Base-by-base conservation (phyloP, 37 sponge, comb jelly and placozoan species). In the Aplysina aerophoba region DNA sequence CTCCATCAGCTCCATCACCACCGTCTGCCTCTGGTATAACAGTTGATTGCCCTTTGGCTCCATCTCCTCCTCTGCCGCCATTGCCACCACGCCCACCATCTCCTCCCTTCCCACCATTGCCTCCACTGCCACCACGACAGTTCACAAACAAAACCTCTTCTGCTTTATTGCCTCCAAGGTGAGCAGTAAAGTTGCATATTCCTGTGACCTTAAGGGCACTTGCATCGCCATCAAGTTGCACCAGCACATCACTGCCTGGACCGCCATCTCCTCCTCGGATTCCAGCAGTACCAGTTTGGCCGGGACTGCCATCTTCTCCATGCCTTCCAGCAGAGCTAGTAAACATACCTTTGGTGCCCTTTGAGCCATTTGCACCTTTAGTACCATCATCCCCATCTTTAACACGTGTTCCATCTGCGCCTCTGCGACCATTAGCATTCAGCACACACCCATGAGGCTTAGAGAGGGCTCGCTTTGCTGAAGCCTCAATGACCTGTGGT, bases 111-210 rank as follows among this genome's bases (percentile, higher is more conserved):
- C 85, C 85, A 16, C 85, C 85, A 15, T 53, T 22, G 1, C 78
- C 78, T 4, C 78, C 78, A 75, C 11, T 24, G 13, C 95, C 95
- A 38, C 95, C 95, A 20, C 84, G 59, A 64, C 89, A 90, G 59
- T 85, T 90, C 31, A 93, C 86, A 74, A 90, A 82, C 30, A 93
- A 24, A 16, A 91, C 67, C 34, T 89, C 86, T 39, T 94, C 95
- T 21, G 72, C 81, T 55, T 37, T 44, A 31, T 40, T n/a, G 0
- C 92, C 95, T n/a, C 95, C 95, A 17, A 94, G 72, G 19, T 90
- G 50, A 34, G 92, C 88, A 19, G 78, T 73, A 22, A 86, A 77
- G 20, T 56, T 33, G 27, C 58, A 36, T 16, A 82, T 86, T 0
- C 94, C 94, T 55, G 68, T 58, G 1, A 93, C 89, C 40, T 85